phyloP scores from a whole-genome alignment of 1,140 invertebrate genomes.

The Leptopilina boulardi region DNA sequence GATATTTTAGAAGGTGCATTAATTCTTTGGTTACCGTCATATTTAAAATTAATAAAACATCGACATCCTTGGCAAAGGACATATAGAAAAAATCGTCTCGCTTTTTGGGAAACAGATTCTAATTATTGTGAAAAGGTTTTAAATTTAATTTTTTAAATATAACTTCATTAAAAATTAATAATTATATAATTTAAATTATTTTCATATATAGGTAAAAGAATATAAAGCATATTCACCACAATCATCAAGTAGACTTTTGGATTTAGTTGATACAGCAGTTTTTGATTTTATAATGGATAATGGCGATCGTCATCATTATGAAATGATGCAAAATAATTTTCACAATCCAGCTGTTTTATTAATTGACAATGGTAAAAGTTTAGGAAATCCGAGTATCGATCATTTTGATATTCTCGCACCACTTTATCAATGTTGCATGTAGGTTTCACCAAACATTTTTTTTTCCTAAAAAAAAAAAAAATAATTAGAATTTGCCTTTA shows the following conservation, averaged over 20 bases:
- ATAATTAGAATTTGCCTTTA: neutral
- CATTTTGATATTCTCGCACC: conserved; percentile 92
- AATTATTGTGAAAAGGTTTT: conserved; percentile 86
- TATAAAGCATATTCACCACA: conserved; percentile 68
- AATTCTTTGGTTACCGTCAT: conserved; percentile 87
- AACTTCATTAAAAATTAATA: conserved; percentile 19
- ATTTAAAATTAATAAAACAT: conserved; percentile 80
- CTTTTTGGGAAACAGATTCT: conserved; percentile 87
- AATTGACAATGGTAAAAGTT: conserved; percentile 96
- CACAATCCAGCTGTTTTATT: conserved; percentile 84
- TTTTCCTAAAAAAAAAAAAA: conserved; percentile 30
- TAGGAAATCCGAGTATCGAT: conserved; percentile 90
- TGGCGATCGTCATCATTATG: conserved; percentile 95
- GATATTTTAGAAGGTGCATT: conserved; percentile 88
- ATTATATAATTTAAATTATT: conserved; percentile 5
- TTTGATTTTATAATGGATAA: conserved; percentile 97
- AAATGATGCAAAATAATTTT: conserved; percentile 80
- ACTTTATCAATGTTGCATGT: conserved; percentile 94
- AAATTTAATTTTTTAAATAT: conserved; percentile 8
- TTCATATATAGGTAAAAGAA: conserved; percentile 67
- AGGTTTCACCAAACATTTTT: conserved; percentile 75
- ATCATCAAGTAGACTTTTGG: conserved; percentile 82
- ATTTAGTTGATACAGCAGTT: conserved; percentile 91
- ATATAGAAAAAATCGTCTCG: conserved; percentile 85
- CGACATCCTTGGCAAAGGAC: conserved; percentile 93